Base-by-base conservation (phyloP, 1,140 invertebrate species). In the Drosophila varians region DNA sequence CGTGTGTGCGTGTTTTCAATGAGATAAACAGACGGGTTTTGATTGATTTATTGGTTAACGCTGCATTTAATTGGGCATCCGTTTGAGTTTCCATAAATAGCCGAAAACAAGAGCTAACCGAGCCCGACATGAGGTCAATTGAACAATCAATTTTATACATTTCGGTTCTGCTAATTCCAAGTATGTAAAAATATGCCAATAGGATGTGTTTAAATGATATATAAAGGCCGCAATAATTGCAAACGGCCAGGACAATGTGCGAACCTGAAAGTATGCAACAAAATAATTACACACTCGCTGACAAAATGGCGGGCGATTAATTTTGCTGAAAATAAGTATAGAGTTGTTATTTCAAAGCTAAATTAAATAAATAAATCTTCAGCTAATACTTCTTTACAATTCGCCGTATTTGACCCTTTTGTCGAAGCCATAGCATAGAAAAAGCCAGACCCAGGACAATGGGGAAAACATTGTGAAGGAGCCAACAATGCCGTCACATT, bases 21-120 rank as follows among this genome's bases (percentile, higher is more conserved):
- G 68, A 72, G 55, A 72, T 72, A 73, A 72, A 72, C 69, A 72
- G 49, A 42, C 55, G 57, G 68, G 62, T 72, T 69, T 72, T 72
- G 69, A 72, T 72, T 72, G 69, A 72, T 72, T 72, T 72, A 72
- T 72, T 72, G 69, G 48, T 61, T 72, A 61, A 46, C 69, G 56
- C 69, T 72, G 69, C 69, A 61, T 72, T 72, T 72, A 72, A 72
- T 72, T 72, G 69, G 68, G 42, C 69, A 72, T 53, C 69, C 38
- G 53, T 42, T 53, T 38, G 48, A 60, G 38, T 36, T 47, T 26
- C 69, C 56, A 53, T 61, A 72, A 72, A 72, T 61, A 71, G 53
- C 42, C n/a, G 0, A 43, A 9, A 49, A 23, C 34, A 26, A 46
- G 48, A 47, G 26, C 21, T 53, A 21, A 66, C 68, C 47, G 28